phyloP scores from a whole-genome alignment of 2,113 vertebrate species.

The Alexandromys fortis region DNA sequence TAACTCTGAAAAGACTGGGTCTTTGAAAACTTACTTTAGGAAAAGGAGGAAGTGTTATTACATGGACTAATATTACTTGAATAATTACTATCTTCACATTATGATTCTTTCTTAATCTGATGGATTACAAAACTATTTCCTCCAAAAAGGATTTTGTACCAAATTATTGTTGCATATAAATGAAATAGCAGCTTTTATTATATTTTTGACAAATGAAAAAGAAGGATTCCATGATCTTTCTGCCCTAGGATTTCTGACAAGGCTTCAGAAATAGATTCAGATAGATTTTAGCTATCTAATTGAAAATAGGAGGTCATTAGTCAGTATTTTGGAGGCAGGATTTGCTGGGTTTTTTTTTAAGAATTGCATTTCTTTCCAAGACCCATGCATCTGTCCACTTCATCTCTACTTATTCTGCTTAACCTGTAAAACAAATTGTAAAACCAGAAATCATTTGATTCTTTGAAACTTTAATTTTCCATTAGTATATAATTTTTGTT shows the following conservation, averaged over 20 bases:
- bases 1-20: slow-evolving; percentile 3
- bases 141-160: background rate
- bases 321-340: background rate
- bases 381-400: background rate
- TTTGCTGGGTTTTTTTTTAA: background rate
- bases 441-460: background rate
- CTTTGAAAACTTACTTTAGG: background rate
- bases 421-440: background rate
- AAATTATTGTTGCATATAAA: background rate
- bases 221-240: background rate
- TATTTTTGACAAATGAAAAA: background rate
- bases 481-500: background rate
- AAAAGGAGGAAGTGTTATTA: slow-evolving; percentile 37
- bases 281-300: background rate
- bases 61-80: slow-evolving; percentile 23
- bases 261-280: background rate
- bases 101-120: slow-evolving; percentile 25
- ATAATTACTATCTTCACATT: slow-evolving; percentile 35
- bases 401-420: background rate
- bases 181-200: background rate
- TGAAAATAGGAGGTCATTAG: slow-evolving; percentile 11
- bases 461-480: background rate
- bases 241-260: background rate
- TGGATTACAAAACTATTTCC: background rate
- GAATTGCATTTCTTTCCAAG: slow-evolving; percentile 1